Percentiles rank a stretch among this genome's conserved stretches.
Conservation (phyloP, 2,113 vertebrate genomes). For the Notiomystis cincta region DNA sequence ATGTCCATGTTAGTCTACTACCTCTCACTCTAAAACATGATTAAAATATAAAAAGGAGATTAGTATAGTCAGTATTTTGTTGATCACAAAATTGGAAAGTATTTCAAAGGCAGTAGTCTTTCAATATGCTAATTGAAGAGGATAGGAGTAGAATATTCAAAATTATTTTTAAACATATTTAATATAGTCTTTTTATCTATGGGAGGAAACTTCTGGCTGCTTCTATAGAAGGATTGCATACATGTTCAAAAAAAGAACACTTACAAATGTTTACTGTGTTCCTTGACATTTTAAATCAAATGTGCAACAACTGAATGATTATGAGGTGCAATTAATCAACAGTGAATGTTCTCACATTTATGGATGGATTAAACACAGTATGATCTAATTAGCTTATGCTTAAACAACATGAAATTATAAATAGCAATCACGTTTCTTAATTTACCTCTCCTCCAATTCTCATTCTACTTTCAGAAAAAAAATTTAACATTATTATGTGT, state of each 20-base stretch:
- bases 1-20: neutral
- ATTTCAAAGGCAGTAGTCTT: neutral
- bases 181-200: neutral
- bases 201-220: neutral
- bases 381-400: neutral
- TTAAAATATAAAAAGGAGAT: neutral
- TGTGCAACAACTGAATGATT: neutral
- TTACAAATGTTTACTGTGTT: neutral
- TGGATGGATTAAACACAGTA: neutral
- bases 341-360: neutral
- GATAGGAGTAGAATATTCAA: neutral
- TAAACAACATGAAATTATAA: slow-evolving; percentile 14
- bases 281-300: slow-evolving; percentile 12
- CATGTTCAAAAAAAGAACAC: neutral
- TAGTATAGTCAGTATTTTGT: neutral
- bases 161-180: neutral
- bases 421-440: neutral
- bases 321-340: neutral
- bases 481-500: neutral
- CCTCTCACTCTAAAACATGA: neutral
- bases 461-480: neutral
- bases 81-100: neutral
- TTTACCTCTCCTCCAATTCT: neutral
- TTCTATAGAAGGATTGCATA: neutral
- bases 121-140: neutral